Evolutionary conservation across 2,113 vertebrate genomes (phyloP).

Genomic region (Notothenia coriiceps): DNA sequence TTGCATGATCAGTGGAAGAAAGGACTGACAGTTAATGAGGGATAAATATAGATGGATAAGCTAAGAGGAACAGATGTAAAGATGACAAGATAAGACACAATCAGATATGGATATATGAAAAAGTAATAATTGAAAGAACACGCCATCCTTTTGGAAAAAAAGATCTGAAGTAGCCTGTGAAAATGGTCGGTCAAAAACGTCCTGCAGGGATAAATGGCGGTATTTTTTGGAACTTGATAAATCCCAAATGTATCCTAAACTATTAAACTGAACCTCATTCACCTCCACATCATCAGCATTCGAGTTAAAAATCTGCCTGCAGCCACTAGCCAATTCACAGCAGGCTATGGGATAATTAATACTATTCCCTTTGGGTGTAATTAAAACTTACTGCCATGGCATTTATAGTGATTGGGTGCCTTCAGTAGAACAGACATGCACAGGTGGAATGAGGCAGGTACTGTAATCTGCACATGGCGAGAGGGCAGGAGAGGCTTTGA

Average conservation of each 20-base stretch:
- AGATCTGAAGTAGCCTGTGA: conserved; percentile 19
- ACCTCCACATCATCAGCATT: conserved; percentile 72
- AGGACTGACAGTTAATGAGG: conserved; percentile 24
- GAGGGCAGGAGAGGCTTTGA: background rate
- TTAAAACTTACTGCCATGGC: conserved; percentile 79
- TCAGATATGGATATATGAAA: conserved; percentile 35
- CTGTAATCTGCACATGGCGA: conserved; percentile 39
- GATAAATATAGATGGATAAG: conserved; percentile 43
- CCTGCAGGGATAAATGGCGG: conserved; percentile 39
- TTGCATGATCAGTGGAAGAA: conserved; percentile 12
- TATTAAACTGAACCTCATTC: conserved; percentile 54
- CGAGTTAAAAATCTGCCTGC: conserved; percentile 53
- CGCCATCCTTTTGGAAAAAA: conserved; percentile 5
- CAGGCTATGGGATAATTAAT: conserved; percentile 80
- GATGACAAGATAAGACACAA: conserved; percentile 38
- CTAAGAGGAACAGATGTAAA: conserved; percentile 55
- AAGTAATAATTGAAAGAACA: conserved; percentile 37
- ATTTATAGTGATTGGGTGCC: conserved; percentile 61
- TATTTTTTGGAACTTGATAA: conserved; percentile 54
- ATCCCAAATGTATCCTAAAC: conserved; percentile 57
- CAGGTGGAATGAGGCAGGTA: conserved; percentile 70
- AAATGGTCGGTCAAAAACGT: conserved; percentile 50
- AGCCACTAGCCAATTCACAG: conserved; percentile 68
- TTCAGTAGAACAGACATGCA: conserved; percentile 35
- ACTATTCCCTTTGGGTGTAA: conserved; percentile 83